Evolutionary conservation across 2,113 vertebrate genomes (phyloP).

Genomic region (Pontoporia blainvillei): DNA sequence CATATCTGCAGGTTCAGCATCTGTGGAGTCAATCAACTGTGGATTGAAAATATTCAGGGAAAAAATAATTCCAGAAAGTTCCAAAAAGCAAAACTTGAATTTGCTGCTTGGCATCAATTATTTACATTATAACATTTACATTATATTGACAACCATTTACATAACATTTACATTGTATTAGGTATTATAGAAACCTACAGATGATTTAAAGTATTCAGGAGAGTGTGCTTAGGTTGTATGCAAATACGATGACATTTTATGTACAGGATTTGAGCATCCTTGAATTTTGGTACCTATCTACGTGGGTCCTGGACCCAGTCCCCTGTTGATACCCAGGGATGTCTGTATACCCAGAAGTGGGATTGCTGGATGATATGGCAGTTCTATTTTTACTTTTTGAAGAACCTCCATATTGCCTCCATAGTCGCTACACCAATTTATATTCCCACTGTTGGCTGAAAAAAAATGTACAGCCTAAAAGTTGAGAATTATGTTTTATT

Average conservation of each 20-base stretch:
- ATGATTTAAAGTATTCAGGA: neutral
- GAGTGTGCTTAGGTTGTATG: neutral
- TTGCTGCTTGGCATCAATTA: neutral
- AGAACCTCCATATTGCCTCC: neutral
- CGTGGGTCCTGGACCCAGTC: neutral
- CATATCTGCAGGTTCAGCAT: neutral
- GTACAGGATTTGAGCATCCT: neutral
- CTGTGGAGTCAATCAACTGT: neutral
- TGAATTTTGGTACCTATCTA: neutral
- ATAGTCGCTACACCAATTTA: neutral
- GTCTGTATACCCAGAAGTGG: neutral
- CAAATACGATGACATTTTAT: neutral
- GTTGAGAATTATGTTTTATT: neutral
- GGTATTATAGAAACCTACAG: neutral
- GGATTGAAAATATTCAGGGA: neutral
- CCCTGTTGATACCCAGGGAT: neutral
- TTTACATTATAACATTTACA: neutral
- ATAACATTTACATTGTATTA: neutral
- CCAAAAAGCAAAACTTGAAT: neutral
- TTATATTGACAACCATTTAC: neutral
- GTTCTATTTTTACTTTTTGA: neutral
- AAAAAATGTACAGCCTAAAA: neutral
- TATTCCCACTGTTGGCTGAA: neutral
- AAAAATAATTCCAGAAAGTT: neutral
- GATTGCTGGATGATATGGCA: neutral